phyloP scores from a whole-genome alignment of 2,797 vertebrate genomes.

The Erithacus rubecula region DNA sequence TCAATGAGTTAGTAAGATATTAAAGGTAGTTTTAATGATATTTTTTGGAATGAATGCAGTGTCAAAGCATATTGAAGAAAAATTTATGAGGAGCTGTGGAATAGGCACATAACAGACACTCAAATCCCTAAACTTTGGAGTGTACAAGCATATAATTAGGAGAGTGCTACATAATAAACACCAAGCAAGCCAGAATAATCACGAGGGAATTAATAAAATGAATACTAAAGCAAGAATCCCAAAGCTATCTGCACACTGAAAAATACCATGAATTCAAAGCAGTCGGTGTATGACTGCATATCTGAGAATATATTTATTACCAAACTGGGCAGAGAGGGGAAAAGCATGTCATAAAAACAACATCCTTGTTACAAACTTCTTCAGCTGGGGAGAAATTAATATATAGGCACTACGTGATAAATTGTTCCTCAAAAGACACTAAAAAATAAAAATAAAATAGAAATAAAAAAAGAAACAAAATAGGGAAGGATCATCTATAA shows the following conservation, averaged over 20 bases:
- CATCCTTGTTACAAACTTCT: background rate
- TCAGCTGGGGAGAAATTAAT: background rate
- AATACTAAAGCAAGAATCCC: background rate
- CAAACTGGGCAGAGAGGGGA: background rate
- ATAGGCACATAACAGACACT: background rate
- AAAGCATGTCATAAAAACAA: background rate
- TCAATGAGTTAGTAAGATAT: background rate
- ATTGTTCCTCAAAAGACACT: background rate
- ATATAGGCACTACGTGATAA: background rate
- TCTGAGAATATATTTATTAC: background rate
- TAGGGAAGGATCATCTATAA: background rate
- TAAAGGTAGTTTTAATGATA: background rate
- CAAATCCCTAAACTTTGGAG: constrained; percentile 9
- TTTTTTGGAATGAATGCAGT: background rate
- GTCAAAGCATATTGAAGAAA: constrained; percentile 18
- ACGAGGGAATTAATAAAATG: background rate
- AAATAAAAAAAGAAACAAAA: background rate
- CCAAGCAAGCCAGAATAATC: constrained; percentile 36
- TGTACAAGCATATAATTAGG: constrained; percentile 40
- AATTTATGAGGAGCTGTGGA: background rate
- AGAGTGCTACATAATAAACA: constrained; percentile 22
- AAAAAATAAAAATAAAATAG: background rate
- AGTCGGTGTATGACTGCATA: background rate
- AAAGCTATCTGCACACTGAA: background rate
- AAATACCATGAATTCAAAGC: background rate